Evolutionary conservation across 2,888 invertebrate species (phyloP).

Genomic region (Conomelus anceps): DNA sequence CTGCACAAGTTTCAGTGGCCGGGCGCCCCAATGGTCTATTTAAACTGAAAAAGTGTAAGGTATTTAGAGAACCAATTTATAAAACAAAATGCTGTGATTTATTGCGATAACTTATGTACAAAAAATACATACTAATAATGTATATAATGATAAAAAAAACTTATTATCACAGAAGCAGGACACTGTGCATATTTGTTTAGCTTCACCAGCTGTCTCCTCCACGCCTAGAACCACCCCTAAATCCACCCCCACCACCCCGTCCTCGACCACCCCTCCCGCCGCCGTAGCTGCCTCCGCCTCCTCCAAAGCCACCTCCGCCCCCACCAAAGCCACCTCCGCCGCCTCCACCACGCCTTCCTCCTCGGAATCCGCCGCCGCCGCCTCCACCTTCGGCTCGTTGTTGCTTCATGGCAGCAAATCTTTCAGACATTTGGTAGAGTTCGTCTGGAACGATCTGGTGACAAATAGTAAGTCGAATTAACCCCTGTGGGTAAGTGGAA

Average conservation of each 20-base stretch:
- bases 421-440: constrained; percentile 64
- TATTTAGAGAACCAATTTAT: not conserved
- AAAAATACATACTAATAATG: not conserved
- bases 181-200: constrained; percentile 23
- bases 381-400: constrained; percentile 52
- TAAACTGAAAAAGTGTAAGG: not conserved
- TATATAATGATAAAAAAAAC: not conserved
- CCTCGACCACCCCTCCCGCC: constrained; percentile 41
- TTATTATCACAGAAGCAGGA: not conserved
- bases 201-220: constrained; percentile 29
- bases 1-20: too few species aligned
- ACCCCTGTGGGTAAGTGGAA: too few species aligned
- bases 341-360: constrained; percentile 39
- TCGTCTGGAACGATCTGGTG: constrained; percentile 70
- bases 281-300: constrained; percentile 43
- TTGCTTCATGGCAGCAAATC: constrained; percentile 62
- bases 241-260: constrained; percentile 39
- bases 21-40: too few species aligned
- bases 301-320: constrained; percentile 42
- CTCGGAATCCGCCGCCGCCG: constrained; percentile 42
- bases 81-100: not conserved
- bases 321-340: constrained; percentile 34
- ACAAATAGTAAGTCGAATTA: not conserved
- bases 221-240: constrained; percentile 37
- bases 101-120: not conserved